A percentile compares a stretch with the other conserved stretches of the same genome.
phyloP scores from a whole-genome alignment of 1,140 invertebrate genomes.

The Yoshiicerus persimilis region DNA sequence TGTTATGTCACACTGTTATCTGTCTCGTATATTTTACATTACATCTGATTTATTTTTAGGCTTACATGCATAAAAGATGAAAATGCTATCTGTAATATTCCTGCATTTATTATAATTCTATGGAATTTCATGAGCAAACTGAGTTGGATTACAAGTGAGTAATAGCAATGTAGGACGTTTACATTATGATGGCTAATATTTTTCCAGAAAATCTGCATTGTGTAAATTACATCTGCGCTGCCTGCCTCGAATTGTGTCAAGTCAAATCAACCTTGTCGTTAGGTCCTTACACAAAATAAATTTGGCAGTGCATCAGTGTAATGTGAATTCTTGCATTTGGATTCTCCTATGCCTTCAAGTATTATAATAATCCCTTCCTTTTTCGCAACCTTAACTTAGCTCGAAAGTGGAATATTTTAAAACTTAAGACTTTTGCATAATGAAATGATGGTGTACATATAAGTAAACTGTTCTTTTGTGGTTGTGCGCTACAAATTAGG shows the following conservation, averaged over 20 bases:
- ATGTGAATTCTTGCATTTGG: too few species aligned
- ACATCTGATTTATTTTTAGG: too few species aligned
- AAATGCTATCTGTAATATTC: too few species aligned
- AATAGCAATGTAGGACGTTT: too few species aligned
- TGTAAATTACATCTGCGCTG: neutral
- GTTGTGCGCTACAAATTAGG: neutral
- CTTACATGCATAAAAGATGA: too few species aligned
- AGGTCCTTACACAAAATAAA: neutral
- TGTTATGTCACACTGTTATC: too few species aligned
- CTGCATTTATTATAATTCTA: too few species aligned
- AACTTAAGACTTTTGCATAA: neutral
- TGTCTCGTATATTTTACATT: too few species aligned
- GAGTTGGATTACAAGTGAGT: too few species aligned
- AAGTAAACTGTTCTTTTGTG: neutral
- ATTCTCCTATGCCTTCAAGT: neutral
- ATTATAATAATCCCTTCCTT: neutral
- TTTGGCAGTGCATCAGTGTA: neutral
- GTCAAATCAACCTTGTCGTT: slow-evolving; percentile 16
- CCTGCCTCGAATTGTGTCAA: neutral
- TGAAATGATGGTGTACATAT: neutral
- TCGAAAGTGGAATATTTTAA: neutral
- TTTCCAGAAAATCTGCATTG: too few species aligned
- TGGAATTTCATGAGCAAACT: too few species aligned
- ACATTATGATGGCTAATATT: too few species aligned
- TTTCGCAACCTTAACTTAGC: neutral